Evolutionary conservation across 1,140 invertebrate species (phyloP).

Genomic region (Drosophila subobscura): DNA sequence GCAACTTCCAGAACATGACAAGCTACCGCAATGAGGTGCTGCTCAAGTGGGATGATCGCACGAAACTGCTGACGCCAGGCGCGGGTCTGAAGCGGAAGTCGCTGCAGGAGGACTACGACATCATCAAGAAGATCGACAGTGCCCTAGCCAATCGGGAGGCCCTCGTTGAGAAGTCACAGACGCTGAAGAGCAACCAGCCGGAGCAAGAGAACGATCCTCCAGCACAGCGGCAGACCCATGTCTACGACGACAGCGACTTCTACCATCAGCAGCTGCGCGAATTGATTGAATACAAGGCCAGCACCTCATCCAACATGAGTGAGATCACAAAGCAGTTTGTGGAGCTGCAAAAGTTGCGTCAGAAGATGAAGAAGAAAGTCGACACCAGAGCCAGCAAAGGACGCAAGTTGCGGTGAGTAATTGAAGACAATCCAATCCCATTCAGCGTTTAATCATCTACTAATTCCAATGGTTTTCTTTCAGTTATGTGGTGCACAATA

Average conservation of each 20-base stretch:
- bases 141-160: conserved; percentile 91
- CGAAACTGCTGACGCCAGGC: conserved; percentile 87
- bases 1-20: conserved; percentile 87
- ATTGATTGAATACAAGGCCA: conserved; percentile 95
- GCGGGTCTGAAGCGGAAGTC: conserved; percentile 87
- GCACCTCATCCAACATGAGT: conserved; percentile 91
- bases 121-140: conserved; percentile 94
- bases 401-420: conserved; percentile 88
- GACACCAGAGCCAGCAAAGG: conserved; percentile 97
- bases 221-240: conserved; percentile 86
- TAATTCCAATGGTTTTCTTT: conserved; percentile 4
- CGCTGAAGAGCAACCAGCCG: conserved; percentile 90
- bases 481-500: conserved; percentile 93
- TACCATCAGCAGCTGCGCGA: conserved; percentile 96
- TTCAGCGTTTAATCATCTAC: not conserved
- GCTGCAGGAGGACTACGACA: conserved; percentile 88
- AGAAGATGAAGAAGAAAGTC: conserved; percentile 95
- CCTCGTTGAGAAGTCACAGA: conserved; percentile 91
- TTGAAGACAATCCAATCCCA: not conserved
- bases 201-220: conserved; percentile 74
- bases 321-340: conserved; percentile 93
- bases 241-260: conserved; percentile 98
- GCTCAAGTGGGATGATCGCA: conserved; percentile 97
- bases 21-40: conserved; percentile 91
- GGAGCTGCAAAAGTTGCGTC: conserved; percentile 94